phyloP scores from a whole-genome alignment of 2,113 vertebrate species.

The Misgurnus mizolepis region DNA sequence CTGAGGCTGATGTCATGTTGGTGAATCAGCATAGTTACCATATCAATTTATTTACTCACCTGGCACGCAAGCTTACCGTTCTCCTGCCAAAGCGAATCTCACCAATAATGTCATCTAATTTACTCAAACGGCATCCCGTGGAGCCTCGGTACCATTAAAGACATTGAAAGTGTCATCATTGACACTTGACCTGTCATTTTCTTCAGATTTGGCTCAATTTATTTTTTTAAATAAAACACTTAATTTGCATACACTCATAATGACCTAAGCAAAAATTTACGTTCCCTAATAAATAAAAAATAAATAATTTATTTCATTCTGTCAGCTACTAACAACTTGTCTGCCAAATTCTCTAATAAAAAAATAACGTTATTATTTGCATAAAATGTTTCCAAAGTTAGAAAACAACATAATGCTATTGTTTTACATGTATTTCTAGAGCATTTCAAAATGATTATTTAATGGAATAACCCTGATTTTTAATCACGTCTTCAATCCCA shows the following conservation, averaged over 20 bases:
- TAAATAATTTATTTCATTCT: too few relatives aligned
- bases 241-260: not conserved
- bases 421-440: too few relatives aligned
- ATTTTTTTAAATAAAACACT: not conserved
- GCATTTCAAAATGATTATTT: too few relatives aligned
- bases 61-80: conserved; percentile 4
- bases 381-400: too few relatives aligned
- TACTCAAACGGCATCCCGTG: not conserved
- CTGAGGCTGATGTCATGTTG: conserved; percentile 12
- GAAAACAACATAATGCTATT: too few relatives aligned
- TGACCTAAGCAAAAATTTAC: not conserved
- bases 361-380: too few relatives aligned
- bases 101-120: conserved; percentile 24
- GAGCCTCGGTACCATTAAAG: not conserved
- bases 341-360: too few relatives aligned
- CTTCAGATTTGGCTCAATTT: not conserved
- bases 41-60: conserved; percentile 32
- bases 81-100: conserved; percentile 24
- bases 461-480: too few relatives aligned
- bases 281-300: too few relatives aligned
- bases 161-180: conserved; percentile 4
- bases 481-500: too few relatives aligned
- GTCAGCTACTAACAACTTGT: too few relatives aligned
- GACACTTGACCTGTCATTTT: not conserved
- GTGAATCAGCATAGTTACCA: conserved; percentile 24